A percentile compares a stretch with the other conserved stretches of the same genome.
phyloP scores from a whole-genome alignment of 2,113 vertebrate genomes.

The Gyps fulvus region DNA sequence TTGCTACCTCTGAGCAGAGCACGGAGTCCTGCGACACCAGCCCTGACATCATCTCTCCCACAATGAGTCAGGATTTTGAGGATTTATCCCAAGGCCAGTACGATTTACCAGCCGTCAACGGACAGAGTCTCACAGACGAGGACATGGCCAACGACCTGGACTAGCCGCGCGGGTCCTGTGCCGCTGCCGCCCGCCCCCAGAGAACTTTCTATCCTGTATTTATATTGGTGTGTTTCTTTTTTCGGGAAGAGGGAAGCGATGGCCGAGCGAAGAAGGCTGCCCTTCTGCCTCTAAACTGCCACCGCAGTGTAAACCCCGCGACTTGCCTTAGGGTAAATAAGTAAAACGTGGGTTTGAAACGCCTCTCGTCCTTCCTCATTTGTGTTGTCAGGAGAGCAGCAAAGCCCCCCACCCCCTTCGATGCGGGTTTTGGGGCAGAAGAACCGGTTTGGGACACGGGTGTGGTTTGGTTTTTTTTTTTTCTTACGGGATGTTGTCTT shows the following conservation, averaged over 20 bases:
- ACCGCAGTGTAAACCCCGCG: fast-evolving
- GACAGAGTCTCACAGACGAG: slow-evolving; percentile 71
- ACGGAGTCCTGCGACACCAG: slow-evolving; percentile 93
- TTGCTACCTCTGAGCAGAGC: slow-evolving; percentile 90
- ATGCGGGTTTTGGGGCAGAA: fast-evolving
- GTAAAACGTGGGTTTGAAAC: slow-evolving; percentile 9
- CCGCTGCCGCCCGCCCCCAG: fast-evolving
- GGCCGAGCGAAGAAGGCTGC: background rate
- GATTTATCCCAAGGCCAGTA: slow-evolving; percentile 84
- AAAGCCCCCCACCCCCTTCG: fast-evolving
- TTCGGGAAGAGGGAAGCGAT: background rate
- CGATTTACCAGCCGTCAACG: slow-evolving; percentile 77
- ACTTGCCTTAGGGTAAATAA: background rate
- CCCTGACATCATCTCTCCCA: slow-evolving; percentile 87
- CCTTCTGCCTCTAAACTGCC: background rate
- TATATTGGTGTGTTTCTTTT: background rate
- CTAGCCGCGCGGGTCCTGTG: background rate
- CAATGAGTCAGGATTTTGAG: slow-evolving; percentile 89
- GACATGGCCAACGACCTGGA: slow-evolving; percentile 25
- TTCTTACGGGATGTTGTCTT: fast-evolving
- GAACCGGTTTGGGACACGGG: fast-evolving
- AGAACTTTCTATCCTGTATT: background rate
- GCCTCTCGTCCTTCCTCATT: background rate
- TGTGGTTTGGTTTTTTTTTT: background rate
- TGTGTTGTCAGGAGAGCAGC: fast-evolving